phyloP scores from a whole-genome alignment of 2,113 vertebrate species.

The Burhinus bistriatus region DNA sequence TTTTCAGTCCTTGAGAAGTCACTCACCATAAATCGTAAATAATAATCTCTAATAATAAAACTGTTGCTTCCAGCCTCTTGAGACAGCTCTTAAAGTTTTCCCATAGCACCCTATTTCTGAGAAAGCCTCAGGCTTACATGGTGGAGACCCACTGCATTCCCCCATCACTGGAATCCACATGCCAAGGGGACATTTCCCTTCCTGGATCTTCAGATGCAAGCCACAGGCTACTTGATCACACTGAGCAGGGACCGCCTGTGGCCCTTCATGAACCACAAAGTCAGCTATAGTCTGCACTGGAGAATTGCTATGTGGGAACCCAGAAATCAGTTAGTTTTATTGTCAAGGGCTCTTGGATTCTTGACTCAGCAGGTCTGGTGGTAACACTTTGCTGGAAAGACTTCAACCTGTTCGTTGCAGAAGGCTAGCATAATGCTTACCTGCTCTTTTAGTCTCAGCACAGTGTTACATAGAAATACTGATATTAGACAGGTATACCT shows the following conservation, averaged over 20 bases:
- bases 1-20: neutral
- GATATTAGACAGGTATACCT: neutral
- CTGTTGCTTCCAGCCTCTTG: neutral
- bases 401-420: neutral
- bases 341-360: neutral
- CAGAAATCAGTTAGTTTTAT: neutral
- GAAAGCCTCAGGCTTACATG: neutral
- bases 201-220: neutral
- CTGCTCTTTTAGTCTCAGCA: neutral
- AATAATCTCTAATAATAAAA: neutral
- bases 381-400: rapidly evolving
- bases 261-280: neutral
- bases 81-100: neutral
- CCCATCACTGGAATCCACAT: neutral
- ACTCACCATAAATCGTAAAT: neutral
- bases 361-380: neutral
- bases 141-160: neutral
- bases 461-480: neutral
- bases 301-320: neutral
- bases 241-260: neutral
- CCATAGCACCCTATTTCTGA: neutral
- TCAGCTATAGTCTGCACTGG: neutral
- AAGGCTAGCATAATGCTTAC: neutral
- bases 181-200: neutral
- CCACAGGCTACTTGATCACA: neutral